Base-by-base conservation (phyloP, 30 jellyfish, hydroid and myxozoan genomes). In the Pelagia noctiluca region DNA sequence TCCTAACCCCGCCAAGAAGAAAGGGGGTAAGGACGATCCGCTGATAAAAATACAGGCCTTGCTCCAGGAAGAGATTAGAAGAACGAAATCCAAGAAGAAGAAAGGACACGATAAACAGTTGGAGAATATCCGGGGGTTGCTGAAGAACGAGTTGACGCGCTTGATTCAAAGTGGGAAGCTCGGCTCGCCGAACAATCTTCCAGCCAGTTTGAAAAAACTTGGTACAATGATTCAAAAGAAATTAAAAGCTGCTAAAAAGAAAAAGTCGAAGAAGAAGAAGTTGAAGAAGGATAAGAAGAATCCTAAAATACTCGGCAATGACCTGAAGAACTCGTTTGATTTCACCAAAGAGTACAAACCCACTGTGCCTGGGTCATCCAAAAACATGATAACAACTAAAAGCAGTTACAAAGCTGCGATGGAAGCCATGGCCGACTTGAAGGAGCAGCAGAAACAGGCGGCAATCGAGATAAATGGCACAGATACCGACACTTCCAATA, bases 1-100 rank as follows among this genome's bases (percentile, higher is more conserved):
- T 24, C 49, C 84, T 67, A 77, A 83, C 35, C 62, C 85, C 49
- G 50, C 87, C 54, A 66, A 76, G 30, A 52, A 80, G 89, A 71
- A 88, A 21, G 82, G 30, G 26, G 68, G 61, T 11, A 32, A 25
- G 31, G 66, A 81, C 21, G 98, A 94, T 49, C 99, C 99, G n/a
- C 75, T 94, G 62, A 89, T 63, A 0, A 96, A 84, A 54, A 89
- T 95, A 28, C 97, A 89, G 34, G 84, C 84, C 16, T 89, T 95
- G n/a, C 88, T 95, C 26, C 79, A 95, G 35, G 99, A 96, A 0
- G 99, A 88, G 65, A 88, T 88, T 67, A 19, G 25, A 33, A 71
- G 97, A 37, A 76, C 88, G 53, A 66, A 77, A 25, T 68, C 38
- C 87, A 77, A 71, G 48, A 68, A 78, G 88, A 21, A 68, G 22